A percentile compares a stretch with the other conserved stretches of the same genome.
Conservation (phyloP, 2,113 vertebrate genomes). For the Ctenodactylus gundi region DNA sequence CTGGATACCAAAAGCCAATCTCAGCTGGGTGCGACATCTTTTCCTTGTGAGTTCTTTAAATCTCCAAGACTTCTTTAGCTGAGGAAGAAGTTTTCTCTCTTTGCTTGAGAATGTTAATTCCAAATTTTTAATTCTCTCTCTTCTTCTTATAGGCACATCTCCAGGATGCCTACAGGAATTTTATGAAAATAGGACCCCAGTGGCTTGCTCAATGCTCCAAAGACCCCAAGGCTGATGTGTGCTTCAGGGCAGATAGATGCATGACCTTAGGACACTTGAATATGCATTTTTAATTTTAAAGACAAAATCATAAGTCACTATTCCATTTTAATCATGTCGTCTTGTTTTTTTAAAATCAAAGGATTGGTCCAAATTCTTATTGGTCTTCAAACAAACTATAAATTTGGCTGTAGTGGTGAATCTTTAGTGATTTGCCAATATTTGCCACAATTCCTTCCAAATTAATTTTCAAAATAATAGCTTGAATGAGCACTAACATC, state of each 20-base stretch:
- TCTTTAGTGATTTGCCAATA: not conserved
- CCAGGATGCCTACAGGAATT: not conserved
- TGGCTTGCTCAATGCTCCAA: not conserved
- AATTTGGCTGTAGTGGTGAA: not conserved
- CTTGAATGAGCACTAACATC: not conserved
- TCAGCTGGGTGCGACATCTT: not conserved
- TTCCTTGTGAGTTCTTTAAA: not conserved
- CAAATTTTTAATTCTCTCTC: not conserved
- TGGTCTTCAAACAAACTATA: constrained; percentile 29
- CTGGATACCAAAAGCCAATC: not conserved
- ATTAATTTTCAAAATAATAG: constrained; percentile 27
- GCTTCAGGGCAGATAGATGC: not conserved
- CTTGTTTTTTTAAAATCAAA: not conserved
- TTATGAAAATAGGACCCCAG: not conserved
- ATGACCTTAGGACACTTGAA: not conserved
- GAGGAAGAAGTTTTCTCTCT: not conserved
- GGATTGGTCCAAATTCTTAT: not conserved
- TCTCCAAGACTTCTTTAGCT: not conserved
- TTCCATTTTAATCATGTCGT: not conserved
- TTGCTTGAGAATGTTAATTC: not conserved
- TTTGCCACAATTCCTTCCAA: not conserved
- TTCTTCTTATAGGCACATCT: not conserved
- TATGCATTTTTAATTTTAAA: not conserved
- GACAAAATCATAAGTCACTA: not conserved
- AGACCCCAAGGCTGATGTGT: not conserved